Conservation (phyloP, 2,888 invertebrate species). For the Plebejus melissa region DNA sequence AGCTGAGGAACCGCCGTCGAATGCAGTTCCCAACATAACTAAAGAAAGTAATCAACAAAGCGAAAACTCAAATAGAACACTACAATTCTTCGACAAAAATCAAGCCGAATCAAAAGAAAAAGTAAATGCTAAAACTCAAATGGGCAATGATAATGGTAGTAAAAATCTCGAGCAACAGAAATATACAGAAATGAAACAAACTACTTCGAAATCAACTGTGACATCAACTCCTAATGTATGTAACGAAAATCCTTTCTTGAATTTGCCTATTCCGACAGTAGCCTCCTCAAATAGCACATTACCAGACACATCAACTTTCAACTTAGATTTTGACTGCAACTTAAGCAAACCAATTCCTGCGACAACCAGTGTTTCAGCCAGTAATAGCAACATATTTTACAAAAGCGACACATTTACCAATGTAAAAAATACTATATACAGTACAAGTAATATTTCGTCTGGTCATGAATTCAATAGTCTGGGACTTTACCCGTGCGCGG, state of each 20-base stretch:
- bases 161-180: conserved; percentile 53
- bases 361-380: conserved; percentile 44
- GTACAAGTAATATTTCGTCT: conserved; percentile 67
- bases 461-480: conserved; percentile 69
- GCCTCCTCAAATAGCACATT: conserved; percentile 56
- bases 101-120: conserved; percentile 44
- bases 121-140: conserved; percentile 43
- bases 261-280: conserved; percentile 60
- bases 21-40: conserved; percentile 37
- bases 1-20: conserved; percentile 56
- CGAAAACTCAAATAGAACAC: conserved; percentile 46
- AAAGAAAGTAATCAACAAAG: conserved; percentile 43
- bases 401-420: conserved; percentile 66
- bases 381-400: conserved; percentile 63
- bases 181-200: conserved; percentile 43
- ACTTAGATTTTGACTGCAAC: conserved; percentile 67
- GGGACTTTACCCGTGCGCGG: conserved; percentile 70
- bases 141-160: conserved; percentile 41
- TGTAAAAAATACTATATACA: conserved; percentile 66
- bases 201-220: conserved; percentile 40
- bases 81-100: conserved; percentile 52
- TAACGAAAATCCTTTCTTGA: conserved; percentile 66
- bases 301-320: conserved; percentile 53
- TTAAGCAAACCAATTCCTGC: conserved; percentile 56
- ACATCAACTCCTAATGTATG: conserved; percentile 43